Conservation (phyloP, 2,888 invertebrate genomes). For the Nebria brevicollis region DNA sequence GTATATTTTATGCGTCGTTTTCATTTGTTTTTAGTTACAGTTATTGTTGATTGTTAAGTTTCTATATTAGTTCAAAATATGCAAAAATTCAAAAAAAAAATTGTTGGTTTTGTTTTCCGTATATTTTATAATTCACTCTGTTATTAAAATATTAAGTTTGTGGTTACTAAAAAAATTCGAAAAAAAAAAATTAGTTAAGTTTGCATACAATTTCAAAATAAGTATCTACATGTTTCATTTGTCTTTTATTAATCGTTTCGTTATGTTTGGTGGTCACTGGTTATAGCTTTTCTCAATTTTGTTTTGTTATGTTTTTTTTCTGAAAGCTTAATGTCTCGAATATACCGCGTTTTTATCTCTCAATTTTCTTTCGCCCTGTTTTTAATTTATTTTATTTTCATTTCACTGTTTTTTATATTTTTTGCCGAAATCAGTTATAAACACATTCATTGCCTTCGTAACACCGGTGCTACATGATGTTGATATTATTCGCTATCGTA, state of each 20-base stretch:
- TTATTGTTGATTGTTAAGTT: not conserved
- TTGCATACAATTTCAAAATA: too few species aligned
- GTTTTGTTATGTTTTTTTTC: not conserved
- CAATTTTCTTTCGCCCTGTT: not conserved
- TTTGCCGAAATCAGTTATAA: not conserved
- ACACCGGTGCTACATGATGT: not conserved
- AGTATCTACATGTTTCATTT: not conserved
- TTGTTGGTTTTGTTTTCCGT: not conserved
- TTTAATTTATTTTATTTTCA: not conserved
- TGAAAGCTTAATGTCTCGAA: not conserved
- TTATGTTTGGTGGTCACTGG: not conserved
- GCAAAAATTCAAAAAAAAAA: not conserved
- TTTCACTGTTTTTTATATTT: not conserved
- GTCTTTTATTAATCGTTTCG: not conserved
- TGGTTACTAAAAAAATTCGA: not conserved
- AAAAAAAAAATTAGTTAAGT: not conserved
- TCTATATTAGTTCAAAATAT: not conserved
- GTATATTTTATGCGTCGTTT: too few species aligned
- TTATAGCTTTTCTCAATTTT: not conserved
- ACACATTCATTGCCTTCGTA: not conserved
- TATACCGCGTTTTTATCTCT: not conserved
- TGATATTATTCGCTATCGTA: not conserved
- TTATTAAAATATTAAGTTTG: not conserved
- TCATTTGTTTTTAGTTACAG: too few species aligned
- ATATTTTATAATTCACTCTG: not conserved